phyloP scores from a whole-genome alignment of 2,888 invertebrate species.

The Cephus nigrinus region DNA sequence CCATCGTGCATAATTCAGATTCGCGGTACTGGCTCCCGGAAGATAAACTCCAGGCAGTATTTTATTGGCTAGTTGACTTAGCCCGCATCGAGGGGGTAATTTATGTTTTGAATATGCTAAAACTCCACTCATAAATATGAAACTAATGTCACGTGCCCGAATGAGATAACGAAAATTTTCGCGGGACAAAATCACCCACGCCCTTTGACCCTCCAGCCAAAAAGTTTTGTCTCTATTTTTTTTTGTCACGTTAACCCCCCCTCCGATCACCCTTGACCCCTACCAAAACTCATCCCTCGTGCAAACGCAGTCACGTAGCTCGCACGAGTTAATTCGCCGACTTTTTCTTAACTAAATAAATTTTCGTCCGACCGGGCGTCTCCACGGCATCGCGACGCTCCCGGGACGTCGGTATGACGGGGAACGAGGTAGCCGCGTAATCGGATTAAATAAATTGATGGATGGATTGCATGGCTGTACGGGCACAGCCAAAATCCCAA shows the following conservation, averaged over 20 bases:
- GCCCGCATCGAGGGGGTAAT: conserved; percentile 49
- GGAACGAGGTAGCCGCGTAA: conserved; percentile 49
- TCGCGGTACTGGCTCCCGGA: conserved; percentile 25
- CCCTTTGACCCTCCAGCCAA: background rate
- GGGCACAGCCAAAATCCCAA: conserved; percentile 41
- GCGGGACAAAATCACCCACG: background rate
- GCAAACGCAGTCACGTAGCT: background rate
- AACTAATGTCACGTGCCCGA: conserved; percentile 42
- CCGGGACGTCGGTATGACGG: conserved; percentile 35
- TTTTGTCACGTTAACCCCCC: conserved; percentile 1
- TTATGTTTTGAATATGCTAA: conserved; percentile 61
- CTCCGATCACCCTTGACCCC: background rate
- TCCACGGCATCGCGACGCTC: background rate
- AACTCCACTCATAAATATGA: conserved; percentile 60
- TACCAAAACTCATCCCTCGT: background rate
- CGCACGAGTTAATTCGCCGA: background rate
- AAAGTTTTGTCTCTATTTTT: background rate
- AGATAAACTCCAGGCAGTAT: conserved; percentile 55
- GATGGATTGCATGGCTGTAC: conserved; percentile 44
- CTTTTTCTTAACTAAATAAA: background rate
- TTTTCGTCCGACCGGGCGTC: background rate
- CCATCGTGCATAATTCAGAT: conserved; percentile 46
- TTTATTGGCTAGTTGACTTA: conserved; percentile 59
- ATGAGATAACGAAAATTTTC: conserved; percentile 47
- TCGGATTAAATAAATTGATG: conserved; percentile 60